Conservation (phyloP, 2,888 invertebrate species). For the Julus scandinavius region DNA sequence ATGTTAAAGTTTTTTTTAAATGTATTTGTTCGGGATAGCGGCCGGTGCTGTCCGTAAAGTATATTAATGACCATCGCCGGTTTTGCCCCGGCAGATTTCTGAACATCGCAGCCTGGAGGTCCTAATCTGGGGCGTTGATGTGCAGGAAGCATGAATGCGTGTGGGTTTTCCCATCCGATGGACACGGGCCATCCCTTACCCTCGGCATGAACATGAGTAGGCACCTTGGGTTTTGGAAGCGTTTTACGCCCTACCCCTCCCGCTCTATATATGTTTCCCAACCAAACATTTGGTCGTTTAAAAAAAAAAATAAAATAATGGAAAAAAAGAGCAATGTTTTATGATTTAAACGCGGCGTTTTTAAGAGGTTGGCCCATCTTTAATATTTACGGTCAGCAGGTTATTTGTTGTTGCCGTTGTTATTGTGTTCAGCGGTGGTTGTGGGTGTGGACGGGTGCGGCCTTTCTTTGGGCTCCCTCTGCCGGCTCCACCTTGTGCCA, state of each 20-base stretch:
- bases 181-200: constrained; percentile 1
- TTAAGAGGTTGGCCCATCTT: neutral
- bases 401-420: neutral
- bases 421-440: neutral
- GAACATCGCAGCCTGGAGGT: neutral
- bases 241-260: neutral
- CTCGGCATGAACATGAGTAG: neutral
- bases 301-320: neutral
- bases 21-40: neutral
- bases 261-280: neutral
- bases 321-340: neutral
- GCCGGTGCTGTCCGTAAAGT: neutral
- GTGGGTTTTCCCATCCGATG: neutral
- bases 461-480: neutral
- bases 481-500: constrained; percentile 36
- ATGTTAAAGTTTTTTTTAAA: neutral
- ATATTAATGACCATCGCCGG: constrained; percentile 32
- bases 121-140: constrained; percentile 33
- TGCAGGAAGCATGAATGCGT: constrained; percentile 19
- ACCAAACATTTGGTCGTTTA: neutral
- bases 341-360: neutral
- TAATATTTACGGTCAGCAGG: constrained; percentile 15
- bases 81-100: neutral
- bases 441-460: constrained; percentile 16
- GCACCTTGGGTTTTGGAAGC: neutral